phyloP scores from a whole-genome alignment of 2,113 vertebrate genomes.

The Microcebus ravelobensis region DNA sequence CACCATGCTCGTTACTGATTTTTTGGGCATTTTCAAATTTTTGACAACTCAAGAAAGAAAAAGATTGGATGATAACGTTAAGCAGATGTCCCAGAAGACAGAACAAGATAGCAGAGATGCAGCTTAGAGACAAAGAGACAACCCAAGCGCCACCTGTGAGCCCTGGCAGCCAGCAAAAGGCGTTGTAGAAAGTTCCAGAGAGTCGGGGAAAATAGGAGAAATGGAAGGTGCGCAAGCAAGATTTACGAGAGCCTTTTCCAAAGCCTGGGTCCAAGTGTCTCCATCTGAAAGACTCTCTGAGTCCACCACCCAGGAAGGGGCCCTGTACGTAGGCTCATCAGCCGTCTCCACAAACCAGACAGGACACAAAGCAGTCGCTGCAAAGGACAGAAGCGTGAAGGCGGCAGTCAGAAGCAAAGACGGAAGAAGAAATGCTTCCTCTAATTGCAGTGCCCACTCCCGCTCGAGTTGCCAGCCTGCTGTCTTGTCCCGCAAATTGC shows the following conservation, averaged over 20 bases:
- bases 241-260: background rate
- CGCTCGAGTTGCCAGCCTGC: background rate
- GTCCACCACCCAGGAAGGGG: too few species aligned
- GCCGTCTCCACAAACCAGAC: background rate
- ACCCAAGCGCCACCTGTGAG: accelerated
- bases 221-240: background rate
- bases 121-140: background rate
- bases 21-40: background rate
- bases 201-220: background rate
- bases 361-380: background rate
- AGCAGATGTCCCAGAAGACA: background rate
- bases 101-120: background rate
- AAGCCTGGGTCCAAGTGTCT: accelerated
- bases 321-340: accelerated
- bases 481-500: background rate
- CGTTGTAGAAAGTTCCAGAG: background rate
- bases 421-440: background rate
- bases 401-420: background rate
- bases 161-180: accelerated
- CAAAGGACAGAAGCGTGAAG: background rate
- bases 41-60: background rate
- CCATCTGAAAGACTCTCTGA: accelerated
- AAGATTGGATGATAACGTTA: background rate
- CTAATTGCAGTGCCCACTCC: background rate
- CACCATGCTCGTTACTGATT: background rate